phyloP scores from a whole-genome alignment of 2,797 vertebrate genomes.

The Gallirallus australis region DNA sequence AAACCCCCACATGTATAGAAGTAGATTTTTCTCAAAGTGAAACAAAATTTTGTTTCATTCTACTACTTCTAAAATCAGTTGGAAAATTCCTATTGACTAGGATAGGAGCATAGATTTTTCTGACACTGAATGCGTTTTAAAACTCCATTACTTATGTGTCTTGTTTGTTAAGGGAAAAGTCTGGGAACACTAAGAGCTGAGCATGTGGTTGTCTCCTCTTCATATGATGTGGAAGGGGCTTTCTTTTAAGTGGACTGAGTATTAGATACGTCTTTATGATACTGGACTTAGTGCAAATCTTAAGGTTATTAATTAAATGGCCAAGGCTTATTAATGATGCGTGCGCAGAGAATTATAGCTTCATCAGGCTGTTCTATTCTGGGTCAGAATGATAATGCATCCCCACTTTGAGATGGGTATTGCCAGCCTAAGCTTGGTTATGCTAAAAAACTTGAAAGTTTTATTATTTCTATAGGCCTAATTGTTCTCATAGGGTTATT shows the following conservation, averaged over 20 bases:
- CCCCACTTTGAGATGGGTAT: neutral
- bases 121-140: neutral
- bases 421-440: neutral
- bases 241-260: neutral
- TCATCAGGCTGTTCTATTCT: neutral
- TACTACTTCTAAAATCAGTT: neutral
- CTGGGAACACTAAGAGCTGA: neutral
- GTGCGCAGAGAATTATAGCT: neutral
- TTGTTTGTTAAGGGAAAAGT: neutral
- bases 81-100: neutral
- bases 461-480: neutral
- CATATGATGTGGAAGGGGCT: neutral
- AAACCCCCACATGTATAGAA: rapidly evolving
- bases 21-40: neutral
- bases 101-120: neutral
- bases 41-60: neutral
- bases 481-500: neutral
- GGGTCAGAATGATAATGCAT: neutral
- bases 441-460: neutral
- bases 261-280: neutral
- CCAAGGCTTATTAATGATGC: conserved; percentile 23
- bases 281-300: neutral
- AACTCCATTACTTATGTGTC: neutral
- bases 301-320: conserved; percentile 33
- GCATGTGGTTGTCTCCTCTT: neutral